Evolutionary conservation across 2,888 invertebrate genomes (phyloP).

Genomic region (Venusia cambrica): DNA sequence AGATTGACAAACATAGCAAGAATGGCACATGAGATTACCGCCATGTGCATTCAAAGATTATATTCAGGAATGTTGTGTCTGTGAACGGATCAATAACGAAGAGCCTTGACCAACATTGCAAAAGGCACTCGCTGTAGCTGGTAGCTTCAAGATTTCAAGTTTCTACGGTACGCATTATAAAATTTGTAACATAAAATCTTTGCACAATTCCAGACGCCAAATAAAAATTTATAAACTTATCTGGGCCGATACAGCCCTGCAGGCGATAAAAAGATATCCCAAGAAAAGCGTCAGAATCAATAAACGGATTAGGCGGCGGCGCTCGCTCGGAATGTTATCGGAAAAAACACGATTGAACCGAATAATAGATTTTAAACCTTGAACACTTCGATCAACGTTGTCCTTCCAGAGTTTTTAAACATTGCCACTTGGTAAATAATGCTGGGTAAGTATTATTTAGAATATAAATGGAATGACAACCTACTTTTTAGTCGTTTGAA

Average conservation of each 20-base stretch:
- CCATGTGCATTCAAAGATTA: no score
- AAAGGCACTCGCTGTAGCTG: no score
- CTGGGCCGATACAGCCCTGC: constrained; percentile 19
- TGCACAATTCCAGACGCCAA: constrained; percentile 3
- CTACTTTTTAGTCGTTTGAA: no score
- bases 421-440: constrained; percentile 4
- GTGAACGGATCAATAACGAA: no score
- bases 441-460: constrained; percentile 1
- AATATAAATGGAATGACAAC: no score
- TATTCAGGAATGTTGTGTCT: no score
- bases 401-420: constrained; percentile 12
- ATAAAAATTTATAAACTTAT: constrained; percentile 20
- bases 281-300: constrained; percentile 32
- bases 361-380: constrained; percentile 30
- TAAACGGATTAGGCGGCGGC: constrained; percentile 33
- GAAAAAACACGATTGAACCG: constrained; percentile 28
- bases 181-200: background rate
- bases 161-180: no score
- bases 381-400: constrained; percentile 21
- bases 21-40: no score
- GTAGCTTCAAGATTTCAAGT: no score
- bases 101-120: no score
- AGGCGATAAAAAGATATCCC: constrained; percentile 31
- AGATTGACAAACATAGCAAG: no score
- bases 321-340: constrained; percentile 25